These are phyloP conservation scores for Hormaphis cornu DNA, from an alignment of 1,140 invertebrate genomes.

Conservation along the genomic window DNA sequence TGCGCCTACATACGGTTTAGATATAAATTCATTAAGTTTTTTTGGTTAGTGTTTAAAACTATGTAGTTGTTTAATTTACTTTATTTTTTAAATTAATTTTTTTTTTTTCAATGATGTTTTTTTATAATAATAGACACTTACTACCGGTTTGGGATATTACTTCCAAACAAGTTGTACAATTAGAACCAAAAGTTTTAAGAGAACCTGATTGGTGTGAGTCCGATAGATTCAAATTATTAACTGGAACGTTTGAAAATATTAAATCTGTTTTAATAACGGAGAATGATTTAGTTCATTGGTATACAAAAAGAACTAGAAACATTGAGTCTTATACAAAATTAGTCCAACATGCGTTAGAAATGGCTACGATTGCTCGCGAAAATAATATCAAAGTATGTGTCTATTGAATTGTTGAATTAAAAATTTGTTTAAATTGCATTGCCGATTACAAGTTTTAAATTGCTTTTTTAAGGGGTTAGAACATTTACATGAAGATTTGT, in stretches of 20 bases:
- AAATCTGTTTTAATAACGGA: background rate
- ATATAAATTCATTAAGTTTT: too few relatives aligned
- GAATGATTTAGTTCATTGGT: slow-evolving; percentile 7
- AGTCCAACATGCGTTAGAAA: slow-evolving; percentile 21
- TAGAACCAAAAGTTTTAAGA: slow-evolving; percentile 6
- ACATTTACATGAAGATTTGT: slow-evolving; percentile 23
- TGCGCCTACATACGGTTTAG: too few relatives aligned
- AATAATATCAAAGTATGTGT: slow-evolving; percentile 23
- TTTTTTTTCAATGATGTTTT: too few relatives aligned
- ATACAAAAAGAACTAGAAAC: slow-evolving; percentile 19
- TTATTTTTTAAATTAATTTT: background rate
- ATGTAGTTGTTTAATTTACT: background rate
- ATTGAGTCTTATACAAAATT: slow-evolving; percentile 14
- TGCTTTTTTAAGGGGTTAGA: background rate
- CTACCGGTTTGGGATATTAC: slow-evolving; percentile 13
- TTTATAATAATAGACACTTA: slow-evolving; percentile 1
- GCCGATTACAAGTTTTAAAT: background rate
- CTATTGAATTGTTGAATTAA: too few relatives aligned
- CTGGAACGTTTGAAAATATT: slow-evolving; percentile 11
- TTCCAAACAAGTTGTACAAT: background rate
- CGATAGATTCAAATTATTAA: slow-evolving; percentile 19
- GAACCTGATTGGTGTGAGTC: slow-evolving; percentile 26
- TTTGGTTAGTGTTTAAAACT: background rate
- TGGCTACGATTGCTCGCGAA: slow-evolving; percentile 19
- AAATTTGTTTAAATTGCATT: background rate